phyloP scores from a whole-genome alignment of 1,140 invertebrate species.

The Zeugodacus cucurbitae region DNA sequence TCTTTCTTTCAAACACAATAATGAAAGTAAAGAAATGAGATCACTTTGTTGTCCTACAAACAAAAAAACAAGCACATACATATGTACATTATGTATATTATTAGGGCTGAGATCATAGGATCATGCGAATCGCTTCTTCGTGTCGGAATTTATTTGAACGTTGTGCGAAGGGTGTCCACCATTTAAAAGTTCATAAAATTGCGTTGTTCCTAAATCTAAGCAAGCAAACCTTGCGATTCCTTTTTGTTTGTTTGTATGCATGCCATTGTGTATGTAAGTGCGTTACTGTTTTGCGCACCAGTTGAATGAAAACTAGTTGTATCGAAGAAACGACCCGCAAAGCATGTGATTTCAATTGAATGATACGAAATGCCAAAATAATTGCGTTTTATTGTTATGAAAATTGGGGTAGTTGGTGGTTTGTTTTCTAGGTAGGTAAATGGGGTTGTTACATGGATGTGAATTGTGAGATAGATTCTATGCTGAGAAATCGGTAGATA shows the following conservation, averaged over 20 bases:
- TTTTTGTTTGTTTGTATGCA: background rate
- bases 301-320: slow-evolving; percentile 24
- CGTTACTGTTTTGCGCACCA: background rate
- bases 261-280: background rate
- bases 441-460: background rate
- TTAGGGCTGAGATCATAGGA: background rate
- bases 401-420: slow-evolving; percentile 16
- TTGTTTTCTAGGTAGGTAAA: background rate
- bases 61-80: background rate
- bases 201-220: background rate
- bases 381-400: background rate
- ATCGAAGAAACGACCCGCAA: background rate
- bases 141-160: background rate
- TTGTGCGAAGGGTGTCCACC: background rate
- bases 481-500: background rate
- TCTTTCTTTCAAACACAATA: background rate
- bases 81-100: background rate
- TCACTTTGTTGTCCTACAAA: background rate
- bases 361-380: slow-evolving; percentile 1
- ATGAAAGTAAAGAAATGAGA: background rate
- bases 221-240: too few species aligned
- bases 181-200: background rate
- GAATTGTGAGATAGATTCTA: background rate
- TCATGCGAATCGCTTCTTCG: background rate
- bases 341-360: slow-evolving; percentile 24